Evolutionary conservation across 2,888 invertebrate species (phyloP).

Genomic region (Caradrina clavipalpis): DNA sequence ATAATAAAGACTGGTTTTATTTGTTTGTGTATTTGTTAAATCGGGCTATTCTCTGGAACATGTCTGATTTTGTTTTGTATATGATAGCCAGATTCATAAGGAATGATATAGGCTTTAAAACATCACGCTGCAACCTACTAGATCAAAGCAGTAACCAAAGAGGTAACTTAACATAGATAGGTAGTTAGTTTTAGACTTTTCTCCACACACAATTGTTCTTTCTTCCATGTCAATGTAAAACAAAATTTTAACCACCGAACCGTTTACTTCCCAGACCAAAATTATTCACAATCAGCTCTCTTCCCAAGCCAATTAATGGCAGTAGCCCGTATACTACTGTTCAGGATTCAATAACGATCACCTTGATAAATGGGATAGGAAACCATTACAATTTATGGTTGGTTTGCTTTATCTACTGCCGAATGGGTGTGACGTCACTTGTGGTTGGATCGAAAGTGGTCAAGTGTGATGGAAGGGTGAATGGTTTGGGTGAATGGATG

Average conservation of each 20-base stretch:
- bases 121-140: too few relatives aligned
- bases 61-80: too few relatives aligned
- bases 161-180: too few relatives aligned
- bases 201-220: too few relatives aligned
- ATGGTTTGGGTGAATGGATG: too few relatives aligned
- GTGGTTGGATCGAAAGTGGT: constrained; percentile 68
- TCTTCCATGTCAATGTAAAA: not conserved
- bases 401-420: constrained; percentile 76
- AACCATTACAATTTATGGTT: constrained; percentile 82
- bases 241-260: not conserved
- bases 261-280: not conserved
- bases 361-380: constrained; percentile 79
- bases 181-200: too few relatives aligned
- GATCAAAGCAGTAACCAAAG: too few relatives aligned
- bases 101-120: too few relatives aligned
- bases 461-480: constrained; percentile 29
- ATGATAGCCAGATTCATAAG: too few relatives aligned
- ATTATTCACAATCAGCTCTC: constrained; percentile 20
- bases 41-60: too few relatives aligned
- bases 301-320: constrained; percentile 35
- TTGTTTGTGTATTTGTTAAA: too few relatives aligned
- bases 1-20: too few relatives aligned
- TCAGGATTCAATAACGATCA: constrained; percentile 79
- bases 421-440: constrained; percentile 69
- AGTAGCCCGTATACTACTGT: constrained; percentile 66